phyloP scores from a whole-genome alignment of 64 coral and sea anemone genomes.

The Dendrophyllia cribrosa region DNA sequence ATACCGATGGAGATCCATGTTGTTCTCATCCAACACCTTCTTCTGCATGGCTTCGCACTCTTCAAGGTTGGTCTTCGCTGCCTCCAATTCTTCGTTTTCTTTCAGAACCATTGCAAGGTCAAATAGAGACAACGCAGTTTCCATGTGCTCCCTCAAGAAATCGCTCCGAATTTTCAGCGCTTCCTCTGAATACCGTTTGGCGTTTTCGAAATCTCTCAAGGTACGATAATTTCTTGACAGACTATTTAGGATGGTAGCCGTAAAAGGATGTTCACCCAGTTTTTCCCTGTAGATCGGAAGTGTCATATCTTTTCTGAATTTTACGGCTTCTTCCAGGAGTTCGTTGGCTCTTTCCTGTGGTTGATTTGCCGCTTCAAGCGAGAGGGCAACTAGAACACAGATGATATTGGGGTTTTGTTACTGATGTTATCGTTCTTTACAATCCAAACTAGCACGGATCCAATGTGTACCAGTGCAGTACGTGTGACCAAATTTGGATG shows the following conservation, averaged over 20 bases:
- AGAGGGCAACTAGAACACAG: background rate
- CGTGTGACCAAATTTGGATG: background rate
- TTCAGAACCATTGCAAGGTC: constrained; percentile 20
- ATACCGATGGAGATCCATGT: background rate
- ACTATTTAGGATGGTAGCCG: constrained; percentile 44
- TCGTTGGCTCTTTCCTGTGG: too few species aligned
- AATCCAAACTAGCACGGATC: too few species aligned
- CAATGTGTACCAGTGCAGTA: too few species aligned
- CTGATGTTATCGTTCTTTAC: background rate
- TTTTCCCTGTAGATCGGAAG: constrained; percentile 57
- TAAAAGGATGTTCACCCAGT: constrained; percentile 79
- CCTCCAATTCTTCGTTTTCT: background rate
- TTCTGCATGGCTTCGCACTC: background rate
- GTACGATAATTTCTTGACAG: constrained; percentile 48
- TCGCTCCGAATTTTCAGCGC: constrained; percentile 8
- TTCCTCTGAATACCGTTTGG: background rate
- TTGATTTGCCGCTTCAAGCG: background rate
- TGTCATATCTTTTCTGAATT: background rate
- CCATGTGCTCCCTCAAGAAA: constrained; percentile 38
- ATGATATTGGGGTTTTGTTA: background rate
- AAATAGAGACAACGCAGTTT: constrained; percentile 52
- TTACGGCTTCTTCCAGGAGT: constrained; percentile 14
- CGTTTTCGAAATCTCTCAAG: constrained; percentile 15
- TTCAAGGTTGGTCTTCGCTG: background rate
- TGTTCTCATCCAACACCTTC: background rate